Conservation (phyloP, 2,797 vertebrate species). For the Corythornis leucogaster region DNA sequence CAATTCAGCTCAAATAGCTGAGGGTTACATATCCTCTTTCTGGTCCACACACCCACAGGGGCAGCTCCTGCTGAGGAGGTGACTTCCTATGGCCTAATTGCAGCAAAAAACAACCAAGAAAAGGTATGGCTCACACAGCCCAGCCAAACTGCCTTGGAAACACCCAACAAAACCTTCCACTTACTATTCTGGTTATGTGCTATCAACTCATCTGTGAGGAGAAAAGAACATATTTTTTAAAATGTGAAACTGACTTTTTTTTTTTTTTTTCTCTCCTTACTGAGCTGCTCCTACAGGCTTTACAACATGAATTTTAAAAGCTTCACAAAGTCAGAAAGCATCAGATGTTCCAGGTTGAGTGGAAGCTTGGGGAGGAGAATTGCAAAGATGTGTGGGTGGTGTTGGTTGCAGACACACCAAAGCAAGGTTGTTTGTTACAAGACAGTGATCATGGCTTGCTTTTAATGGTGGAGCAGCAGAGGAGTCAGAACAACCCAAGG, state of each 20-base stretch:
- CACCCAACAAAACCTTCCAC: neutral
- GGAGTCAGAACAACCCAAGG: neutral
- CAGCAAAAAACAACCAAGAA: neutral
- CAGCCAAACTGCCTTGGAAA: neutral
- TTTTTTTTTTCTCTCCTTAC: neutral
- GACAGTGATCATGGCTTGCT: neutral
- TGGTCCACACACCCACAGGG: neutral
- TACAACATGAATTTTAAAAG: constrained; percentile 51
- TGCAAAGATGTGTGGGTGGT: neutral
- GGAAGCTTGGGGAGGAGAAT: constrained; percentile 9
- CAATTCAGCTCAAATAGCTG: rapidly evolving
- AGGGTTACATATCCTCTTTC: neutral
- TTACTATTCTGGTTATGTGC: constrained; percentile 31
- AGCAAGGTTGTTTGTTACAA: constrained; percentile 1
- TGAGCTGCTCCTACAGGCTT: constrained; percentile 12
- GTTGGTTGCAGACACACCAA: neutral
- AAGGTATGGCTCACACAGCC: neutral
- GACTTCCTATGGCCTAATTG: neutral
- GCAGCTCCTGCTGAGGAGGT: neutral
- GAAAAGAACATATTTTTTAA: constrained; percentile 14
- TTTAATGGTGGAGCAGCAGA: neutral
- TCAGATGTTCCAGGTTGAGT: neutral
- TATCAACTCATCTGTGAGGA: neutral
- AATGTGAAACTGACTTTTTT: constrained; percentile 11
- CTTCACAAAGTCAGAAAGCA: constrained; percentile 22